phyloP scores from a whole-genome alignment of 2,113 vertebrate genomes.

The Sturnus vulgaris region DNA sequence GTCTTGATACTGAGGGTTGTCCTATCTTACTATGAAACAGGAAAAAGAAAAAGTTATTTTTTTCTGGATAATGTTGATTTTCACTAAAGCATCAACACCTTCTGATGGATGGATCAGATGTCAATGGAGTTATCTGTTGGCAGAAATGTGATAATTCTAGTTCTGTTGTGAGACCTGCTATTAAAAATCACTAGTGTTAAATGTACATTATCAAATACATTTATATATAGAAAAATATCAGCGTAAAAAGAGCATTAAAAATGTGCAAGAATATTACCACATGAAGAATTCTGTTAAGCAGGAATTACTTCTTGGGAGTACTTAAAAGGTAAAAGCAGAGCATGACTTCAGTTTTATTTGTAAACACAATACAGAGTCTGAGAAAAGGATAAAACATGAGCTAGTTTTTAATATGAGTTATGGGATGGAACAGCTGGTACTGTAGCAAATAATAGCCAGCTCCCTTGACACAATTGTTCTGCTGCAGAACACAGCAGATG shows the following conservation, averaged over 20 bases:
- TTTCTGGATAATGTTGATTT: not conserved
- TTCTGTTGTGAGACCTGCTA: not conserved
- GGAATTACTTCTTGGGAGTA: not conserved
- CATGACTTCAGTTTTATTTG: not conserved
- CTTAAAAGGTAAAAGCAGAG: not conserved
- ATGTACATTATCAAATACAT: not conserved
- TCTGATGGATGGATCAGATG: not conserved
- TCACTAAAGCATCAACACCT: not conserved
- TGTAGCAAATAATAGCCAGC: not conserved
- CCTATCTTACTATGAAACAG: not conserved
- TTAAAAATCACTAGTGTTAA: not conserved
- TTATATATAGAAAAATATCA: not conserved
- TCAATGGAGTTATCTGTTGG: not conserved
- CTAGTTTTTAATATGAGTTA: not conserved
- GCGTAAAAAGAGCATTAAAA: not conserved
- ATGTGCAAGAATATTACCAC: not conserved
- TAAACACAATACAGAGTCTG: not conserved
- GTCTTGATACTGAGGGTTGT: not conserved
- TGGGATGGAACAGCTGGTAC: not conserved
- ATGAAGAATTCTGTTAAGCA: not conserved
- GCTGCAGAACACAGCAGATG: not conserved
- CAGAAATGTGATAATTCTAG: not conserved
- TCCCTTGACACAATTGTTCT: not conserved
- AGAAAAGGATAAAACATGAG: not conserved
- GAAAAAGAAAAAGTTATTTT: not conserved